Percentiles rank a stretch among this genome's conserved stretches.
Evolutionary conservation across 2,888 invertebrate species (phyloP).

Genomic region (Drosophila barbarae): DNA sequence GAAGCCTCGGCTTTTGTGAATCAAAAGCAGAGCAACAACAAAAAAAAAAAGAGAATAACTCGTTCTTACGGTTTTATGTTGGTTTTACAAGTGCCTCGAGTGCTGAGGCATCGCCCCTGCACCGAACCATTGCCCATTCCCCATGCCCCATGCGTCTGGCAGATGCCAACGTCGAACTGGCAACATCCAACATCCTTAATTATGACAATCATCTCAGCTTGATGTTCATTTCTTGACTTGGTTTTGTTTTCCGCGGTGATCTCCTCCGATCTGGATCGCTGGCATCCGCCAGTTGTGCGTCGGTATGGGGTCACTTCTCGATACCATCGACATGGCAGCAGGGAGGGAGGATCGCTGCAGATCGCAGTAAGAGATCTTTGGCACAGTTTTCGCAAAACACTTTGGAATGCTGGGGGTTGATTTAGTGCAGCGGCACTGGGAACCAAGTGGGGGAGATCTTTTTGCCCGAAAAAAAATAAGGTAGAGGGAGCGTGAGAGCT

Average conservation of each 20-base stretch:
- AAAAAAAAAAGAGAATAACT: constrained; percentile 39
- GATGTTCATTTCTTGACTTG: constrained; percentile 44
- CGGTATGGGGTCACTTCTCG: constrained; percentile 45
- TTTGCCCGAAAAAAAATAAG: constrained; percentile 1
- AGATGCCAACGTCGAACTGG: constrained; percentile 50
- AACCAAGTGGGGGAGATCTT: constrained; percentile 34
- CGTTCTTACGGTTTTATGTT: constrained; percentile 72
- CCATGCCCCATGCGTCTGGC: constrained; percentile 35
- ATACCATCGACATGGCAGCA: constrained; percentile 33
- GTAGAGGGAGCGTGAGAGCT: constrained; percentile 30
- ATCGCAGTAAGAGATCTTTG: constrained; percentile 46
- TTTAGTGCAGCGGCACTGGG: constrained; percentile 31
- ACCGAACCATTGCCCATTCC: constrained; percentile 1
- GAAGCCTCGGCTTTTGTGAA: constrained; percentile 54
- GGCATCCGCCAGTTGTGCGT: constrained; percentile 43
- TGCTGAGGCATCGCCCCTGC: constrained; percentile 32
- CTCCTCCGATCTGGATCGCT: constrained; percentile 67
- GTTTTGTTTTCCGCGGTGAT: constrained; percentile 27
- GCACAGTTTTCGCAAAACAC: constrained; percentile 60
- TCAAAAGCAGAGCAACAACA: constrained; percentile 19
- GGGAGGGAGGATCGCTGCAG: constrained; percentile 10
- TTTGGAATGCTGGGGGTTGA: constrained; percentile 57
- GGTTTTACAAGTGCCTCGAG: constrained; percentile 67
- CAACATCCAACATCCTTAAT: constrained; percentile 67
- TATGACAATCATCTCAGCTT: constrained; percentile 69